These are phyloP conservation scores for Indicator maculatus DNA, from an alignment of 2,113 vertebrate species.

Conservation along the genomic window DNA sequence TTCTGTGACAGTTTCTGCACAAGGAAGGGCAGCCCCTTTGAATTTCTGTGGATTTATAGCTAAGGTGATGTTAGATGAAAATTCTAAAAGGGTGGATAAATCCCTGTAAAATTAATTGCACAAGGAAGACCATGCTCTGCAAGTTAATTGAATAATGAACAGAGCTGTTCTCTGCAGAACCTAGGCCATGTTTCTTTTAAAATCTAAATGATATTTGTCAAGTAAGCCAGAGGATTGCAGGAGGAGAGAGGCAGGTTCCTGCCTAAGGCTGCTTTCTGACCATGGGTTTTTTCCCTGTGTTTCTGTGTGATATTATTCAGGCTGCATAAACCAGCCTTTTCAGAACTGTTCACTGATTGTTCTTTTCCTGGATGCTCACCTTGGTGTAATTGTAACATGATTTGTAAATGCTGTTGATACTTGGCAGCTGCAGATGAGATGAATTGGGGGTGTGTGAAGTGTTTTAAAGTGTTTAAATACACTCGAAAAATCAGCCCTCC, in stretches of 20 bases:
- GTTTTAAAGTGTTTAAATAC: slow-evolving; percentile 1
- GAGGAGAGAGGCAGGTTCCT: neutral
- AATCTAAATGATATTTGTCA: neutral
- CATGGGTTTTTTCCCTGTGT: neutral
- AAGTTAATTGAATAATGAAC: neutral
- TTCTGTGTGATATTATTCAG: neutral
- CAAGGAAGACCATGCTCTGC: neutral
- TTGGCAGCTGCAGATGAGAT: neutral
- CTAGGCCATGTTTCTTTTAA: neutral
- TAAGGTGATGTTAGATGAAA: neutral
- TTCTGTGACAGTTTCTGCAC: neutral
- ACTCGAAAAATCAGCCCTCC: neutral
- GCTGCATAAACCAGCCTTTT: neutral
- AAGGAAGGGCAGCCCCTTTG: neutral
- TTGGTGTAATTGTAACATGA: neutral
- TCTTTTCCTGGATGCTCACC: neutral
- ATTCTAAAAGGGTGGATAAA: neutral
- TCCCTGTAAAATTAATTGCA: neutral
- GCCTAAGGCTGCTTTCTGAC: neutral
- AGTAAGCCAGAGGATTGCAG: neutral
- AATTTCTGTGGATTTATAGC: neutral
- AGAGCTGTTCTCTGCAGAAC: neutral
- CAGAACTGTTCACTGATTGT: neutral
- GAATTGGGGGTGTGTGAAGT: neutral
- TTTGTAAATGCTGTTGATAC: slow-evolving; percentile 10